Evolutionary conservation across 2,797 vertebrate species (phyloP), one percentile per base, ranked within the genome.

Genomic region (Tarsius wallacei): DNA sequence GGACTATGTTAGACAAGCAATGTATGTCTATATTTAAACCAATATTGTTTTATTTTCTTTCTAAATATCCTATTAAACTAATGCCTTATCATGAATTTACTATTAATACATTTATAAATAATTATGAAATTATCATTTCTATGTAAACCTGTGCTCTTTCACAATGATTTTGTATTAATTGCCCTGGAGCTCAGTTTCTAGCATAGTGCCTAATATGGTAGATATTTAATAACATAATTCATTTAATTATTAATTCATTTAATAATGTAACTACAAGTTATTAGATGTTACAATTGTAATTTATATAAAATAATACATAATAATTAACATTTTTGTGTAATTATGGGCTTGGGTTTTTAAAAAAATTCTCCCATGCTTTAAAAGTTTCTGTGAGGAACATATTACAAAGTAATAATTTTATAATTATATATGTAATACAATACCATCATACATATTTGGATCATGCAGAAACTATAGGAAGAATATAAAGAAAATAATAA

Each of bases 361-460:
- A 42, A 42, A 42, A 42, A 33, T 24, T 36, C 55, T 28, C 3
- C 22, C 2, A 31, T 59, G 16, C 84, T 87, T 88, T 90, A 26
- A 91, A 96, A 82, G 31, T 66, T 76, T 88, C 76, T 73, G 16
- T 86, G 73, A 76, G 74, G 42, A 90, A 82, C 13, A 90, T 95
- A 96, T 86, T 70, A 33, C 87, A 68, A 73, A 77, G 8, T 90
- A 77, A 78, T 85, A 84, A 84, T 97, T 92, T 81, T 76, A 47
- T 85, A 91, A 80, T 81, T 76, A 87, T 55, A 49, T 92, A n/a
- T 81, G 24, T 76, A 78, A 63, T 85, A 81, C n/a, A 86, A 86
- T 76, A 17, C 63, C 12, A 90, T 78, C 64, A 55, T 70, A 36
- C 33, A 80, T 78, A 87, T 81, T 94, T 74, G 28, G 22, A 80